Evolutionary conservation across 2,113 vertebrate species (phyloP), one percentile per base, ranked within the genome.

Genomic region (Stigmatopora argus): DNA sequence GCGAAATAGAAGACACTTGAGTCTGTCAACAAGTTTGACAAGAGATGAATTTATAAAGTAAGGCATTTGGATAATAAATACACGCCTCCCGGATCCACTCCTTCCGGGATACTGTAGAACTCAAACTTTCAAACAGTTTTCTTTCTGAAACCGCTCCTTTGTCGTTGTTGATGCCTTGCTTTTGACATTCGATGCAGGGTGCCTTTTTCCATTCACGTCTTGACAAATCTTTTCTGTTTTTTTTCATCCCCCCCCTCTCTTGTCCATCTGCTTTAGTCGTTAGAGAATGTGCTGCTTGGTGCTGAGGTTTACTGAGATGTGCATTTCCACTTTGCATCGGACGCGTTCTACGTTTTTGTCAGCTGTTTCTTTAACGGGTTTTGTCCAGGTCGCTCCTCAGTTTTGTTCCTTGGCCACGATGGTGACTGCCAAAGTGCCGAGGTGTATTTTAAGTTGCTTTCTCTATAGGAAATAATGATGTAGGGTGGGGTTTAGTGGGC

Each of bases 1-100:
- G 62, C 26, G 66, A 71, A 62, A 67, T 69, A 66, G 74, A 84
- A 58, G 66, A 79, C 67, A 64, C 77, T 81, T 67, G 66, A 56
- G 65, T 86, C 81, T 76, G 69, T 85, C 80, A 59, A 55, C 78
- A 82, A 71, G 62, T 87, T 67, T 35, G 26, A 75, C 64, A 82
- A 49, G 13, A 58, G 70, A 57, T 71, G 66, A 67, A 77, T 82
- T 82, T 75, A 77, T 80, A 75, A 67, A 68, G 66, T 44, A 59
- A 41, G n/a, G 11, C 10, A 19, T 64, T 52, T 48, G 56, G 74
- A 67, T 76, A 83, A 80, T 86, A 81, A 81, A 70, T 77, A 69
- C 65, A 64, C 48, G 53, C 46, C 58, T 66, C 63, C 65, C 57
- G 67, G 64, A 72, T 74, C 57, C 69, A 66, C 64, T 81, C 14